Evolutionary conservation across 2,113 vertebrate genomes (phyloP), one percentile per base, ranked within the genome.

Genomic region (Setophaga kirtlandii): DNA sequence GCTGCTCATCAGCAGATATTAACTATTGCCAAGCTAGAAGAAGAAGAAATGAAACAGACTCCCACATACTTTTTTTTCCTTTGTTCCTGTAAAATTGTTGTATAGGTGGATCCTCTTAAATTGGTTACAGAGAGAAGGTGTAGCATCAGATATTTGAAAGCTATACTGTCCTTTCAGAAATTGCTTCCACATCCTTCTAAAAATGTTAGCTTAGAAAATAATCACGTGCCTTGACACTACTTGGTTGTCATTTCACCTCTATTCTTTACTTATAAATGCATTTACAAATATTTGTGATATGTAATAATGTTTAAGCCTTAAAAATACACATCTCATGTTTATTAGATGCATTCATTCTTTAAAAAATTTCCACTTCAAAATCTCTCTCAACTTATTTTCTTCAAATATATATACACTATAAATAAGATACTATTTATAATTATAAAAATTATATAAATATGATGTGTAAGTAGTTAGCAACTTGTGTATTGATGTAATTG

Each of bases 1-100:
- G 70, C 46, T 82, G 17, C 77, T 92, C 35, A 68, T 87, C 69
- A 68, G 49, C 46, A 76, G 49, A 19, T 91, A 91, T 30, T 94
- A 95, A 87, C 73, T 25, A 20, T 49, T 91, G 44, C 44, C 44
- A 89, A 60, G 37, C 31, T 64, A 85, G 53, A 71, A 50, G 35
- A 25, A 78, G 49, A 28, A 90, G 56, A 58, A 58, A 46, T 41
- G 2, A 41, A 85, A 69, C 10, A 60, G 56, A 78, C 4, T 71
- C 6, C 4, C 22, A 17, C 30, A 11, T 35, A 53, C 11, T 79
- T 52, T 53, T 77, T 80, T 62, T 33, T 21, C 10, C 21, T 7
- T 30, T 41, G 23, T 63, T 82, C 39, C 31, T 67, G 27, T 16
- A 41, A 56, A 49, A 47, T 60, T 79, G 15, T 27, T 64, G 4